These are phyloP conservation scores for Sphaerolaimus hirsutus DNA, from an alignment of 2,888 invertebrate species.

Conservation along the genomic window DNA sequence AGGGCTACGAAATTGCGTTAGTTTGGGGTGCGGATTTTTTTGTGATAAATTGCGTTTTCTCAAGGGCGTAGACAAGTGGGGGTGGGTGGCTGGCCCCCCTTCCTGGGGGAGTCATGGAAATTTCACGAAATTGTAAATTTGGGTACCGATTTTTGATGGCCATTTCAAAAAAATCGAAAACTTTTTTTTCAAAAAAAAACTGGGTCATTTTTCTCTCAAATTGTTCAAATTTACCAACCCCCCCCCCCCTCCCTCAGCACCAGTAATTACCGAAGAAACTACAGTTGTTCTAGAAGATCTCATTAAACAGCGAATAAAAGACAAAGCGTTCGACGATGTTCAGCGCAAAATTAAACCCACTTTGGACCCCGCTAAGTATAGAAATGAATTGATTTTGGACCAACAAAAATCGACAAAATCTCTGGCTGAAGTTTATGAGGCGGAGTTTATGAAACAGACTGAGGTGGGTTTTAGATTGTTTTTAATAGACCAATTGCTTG, in stretches of 20 bases:
- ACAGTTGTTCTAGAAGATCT: constrained; percentile 62
- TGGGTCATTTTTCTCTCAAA: not conserved
- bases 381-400: constrained; percentile 60
- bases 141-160: too few relatives aligned
- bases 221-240: not conserved
- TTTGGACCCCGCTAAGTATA: constrained; percentile 53
- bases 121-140: too few relatives aligned
- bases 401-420: constrained; percentile 81
- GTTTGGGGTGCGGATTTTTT: too few relatives aligned
- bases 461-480: too few relatives aligned
- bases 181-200: too few relatives aligned
- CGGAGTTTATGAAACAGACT: constrained; percentile 29
- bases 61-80: too few relatives aligned
- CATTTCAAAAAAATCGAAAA: too few relatives aligned
- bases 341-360: constrained; percentile 56
- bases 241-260: constrained; percentile 34
- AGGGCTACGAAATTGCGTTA: not conserved
- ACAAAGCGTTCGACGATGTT: constrained; percentile 68
- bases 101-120: too few relatives aligned
- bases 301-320: constrained; percentile 62
- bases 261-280: constrained; percentile 67
- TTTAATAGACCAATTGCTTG: too few relatives aligned
- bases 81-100: too few relatives aligned
- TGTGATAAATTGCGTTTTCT: too few relatives aligned
- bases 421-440: constrained; percentile 69